phyloP scores from a whole-genome alignment of 2,113 vertebrate genomes.

The Nothoprocta perdicaria region DNA sequence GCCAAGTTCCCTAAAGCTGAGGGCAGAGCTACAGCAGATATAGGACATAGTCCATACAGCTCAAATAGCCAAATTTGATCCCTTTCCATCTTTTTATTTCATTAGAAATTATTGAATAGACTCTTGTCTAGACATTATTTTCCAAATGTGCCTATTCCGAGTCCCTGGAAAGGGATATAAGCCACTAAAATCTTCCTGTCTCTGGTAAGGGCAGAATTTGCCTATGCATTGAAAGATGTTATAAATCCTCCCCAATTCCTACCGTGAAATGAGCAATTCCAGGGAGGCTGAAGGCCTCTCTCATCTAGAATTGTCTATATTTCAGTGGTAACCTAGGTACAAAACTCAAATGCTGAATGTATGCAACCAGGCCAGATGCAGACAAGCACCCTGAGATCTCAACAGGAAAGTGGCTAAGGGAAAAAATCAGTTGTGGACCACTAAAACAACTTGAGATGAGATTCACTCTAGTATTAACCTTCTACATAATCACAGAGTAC shows the following conservation, averaged over 20 bases:
- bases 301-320: not conserved
- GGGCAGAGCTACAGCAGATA: not conserved
- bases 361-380: rapidly evolving
- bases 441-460: not conserved
- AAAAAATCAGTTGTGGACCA: not conserved
- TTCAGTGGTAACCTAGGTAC: not conserved
- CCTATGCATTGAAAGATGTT: not conserved
- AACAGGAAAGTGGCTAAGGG: not conserved
- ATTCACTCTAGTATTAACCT: not conserved
- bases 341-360: not conserved
- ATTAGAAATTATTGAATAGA: not conserved
- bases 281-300: not conserved
- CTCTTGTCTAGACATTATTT: not conserved
- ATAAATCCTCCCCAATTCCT: not conserved
- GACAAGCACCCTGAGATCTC: not conserved
- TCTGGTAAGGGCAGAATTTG: not conserved
- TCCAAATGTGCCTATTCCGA: not conserved
- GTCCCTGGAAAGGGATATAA: not conserved
- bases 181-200: not conserved
- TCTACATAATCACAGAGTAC: not conserved
- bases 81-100: not conserved
- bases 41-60: not conserved
- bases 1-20: not conserved
- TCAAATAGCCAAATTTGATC: not conserved
- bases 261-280: not conserved